Conservation (phyloP, 2,113 vertebrate species). For the Mustela lutreola region DNA sequence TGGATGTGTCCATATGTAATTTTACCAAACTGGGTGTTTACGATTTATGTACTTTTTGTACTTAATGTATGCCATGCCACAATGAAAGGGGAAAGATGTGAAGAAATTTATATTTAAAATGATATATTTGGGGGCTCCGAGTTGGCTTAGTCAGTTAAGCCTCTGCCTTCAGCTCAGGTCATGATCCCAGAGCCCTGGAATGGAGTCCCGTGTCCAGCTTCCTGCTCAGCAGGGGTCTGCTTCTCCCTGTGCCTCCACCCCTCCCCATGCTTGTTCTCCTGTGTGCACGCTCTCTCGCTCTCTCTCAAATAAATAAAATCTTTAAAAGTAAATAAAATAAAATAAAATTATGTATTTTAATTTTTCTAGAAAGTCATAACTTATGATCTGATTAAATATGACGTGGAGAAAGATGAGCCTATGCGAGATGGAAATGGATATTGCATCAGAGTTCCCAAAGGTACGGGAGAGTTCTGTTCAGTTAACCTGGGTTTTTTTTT, state of each 20-base stretch:
- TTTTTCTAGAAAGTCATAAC: slow-evolving; percentile 82
- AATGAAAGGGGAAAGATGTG: not conserved
- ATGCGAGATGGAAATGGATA: slow-evolving; percentile 89
- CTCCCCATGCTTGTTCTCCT: not conserved
- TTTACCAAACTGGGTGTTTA: not conserved
- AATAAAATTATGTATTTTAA: slow-evolving; percentile 47
- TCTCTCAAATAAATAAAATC: not conserved
- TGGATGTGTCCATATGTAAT: not conserved
- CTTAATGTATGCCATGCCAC: not conserved
- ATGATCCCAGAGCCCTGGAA: not conserved
- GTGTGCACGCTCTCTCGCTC: fast-evolving
- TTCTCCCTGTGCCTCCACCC: not conserved
- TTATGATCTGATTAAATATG: slow-evolving; percentile 92
- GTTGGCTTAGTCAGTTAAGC: not conserved
- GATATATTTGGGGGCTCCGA: not conserved
- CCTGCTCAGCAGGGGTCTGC: not conserved
- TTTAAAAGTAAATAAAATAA: not conserved
- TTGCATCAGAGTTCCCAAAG: slow-evolving; percentile 91
- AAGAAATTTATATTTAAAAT: slow-evolving; percentile 4
- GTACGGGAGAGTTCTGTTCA: slow-evolving; percentile 81
- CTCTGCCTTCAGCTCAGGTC: not conserved
- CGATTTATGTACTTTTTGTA: not conserved
- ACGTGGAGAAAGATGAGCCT: slow-evolving; percentile 91
- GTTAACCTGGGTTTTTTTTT: not conserved
- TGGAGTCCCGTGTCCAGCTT: not conserved